Evolutionary conservation across 2,888 invertebrate genomes (phyloP).

Genomic region (Polydrusus cervinus): DNA sequence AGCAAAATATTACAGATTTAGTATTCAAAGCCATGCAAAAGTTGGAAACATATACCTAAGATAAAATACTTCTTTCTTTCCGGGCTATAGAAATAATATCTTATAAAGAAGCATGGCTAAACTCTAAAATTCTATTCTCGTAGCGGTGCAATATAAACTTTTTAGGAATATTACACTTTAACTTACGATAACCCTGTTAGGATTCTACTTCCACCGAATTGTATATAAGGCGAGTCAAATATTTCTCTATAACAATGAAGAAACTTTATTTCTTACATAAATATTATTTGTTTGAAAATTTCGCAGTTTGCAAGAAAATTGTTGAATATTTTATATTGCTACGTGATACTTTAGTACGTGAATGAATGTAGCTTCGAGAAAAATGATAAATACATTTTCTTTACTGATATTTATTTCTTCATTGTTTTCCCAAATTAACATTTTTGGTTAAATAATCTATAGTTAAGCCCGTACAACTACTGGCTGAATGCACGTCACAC

Average conservation of each 20-base stretch:
- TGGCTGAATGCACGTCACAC: no score
- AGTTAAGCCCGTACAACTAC: no score
- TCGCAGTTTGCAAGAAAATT: slow-evolving; percentile 18
- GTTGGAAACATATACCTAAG: slow-evolving; percentile 33
- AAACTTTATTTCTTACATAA: slow-evolving; percentile 43
- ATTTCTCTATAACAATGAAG: slow-evolving; percentile 41
- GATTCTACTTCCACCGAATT: slow-evolving; percentile 42
- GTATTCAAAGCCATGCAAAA: slow-evolving; percentile 45
- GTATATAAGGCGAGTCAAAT: slow-evolving; percentile 47
- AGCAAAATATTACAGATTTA: slow-evolving; percentile 22
- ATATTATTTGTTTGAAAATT: slow-evolving; percentile 32
- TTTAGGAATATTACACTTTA: slow-evolving; percentile 52
- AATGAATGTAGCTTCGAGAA: background rate
- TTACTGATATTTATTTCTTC: background rate
- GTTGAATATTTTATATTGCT: background rate
- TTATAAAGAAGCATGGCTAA: slow-evolving; percentile 40
- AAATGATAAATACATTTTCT: background rate
- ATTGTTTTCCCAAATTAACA: no score
- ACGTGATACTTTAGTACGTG: background rate
- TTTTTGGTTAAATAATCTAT: no score
- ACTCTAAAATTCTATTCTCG: slow-evolving; percentile 50
- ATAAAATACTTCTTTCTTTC: slow-evolving; percentile 45
- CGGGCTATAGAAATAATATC: slow-evolving; percentile 40
- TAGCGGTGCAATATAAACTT: slow-evolving; percentile 51
- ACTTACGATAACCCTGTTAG: slow-evolving; percentile 53